Evolutionary conservation across 2,888 invertebrate species (phyloP).

Genomic region (Hermaeophaga mercurialis): DNA sequence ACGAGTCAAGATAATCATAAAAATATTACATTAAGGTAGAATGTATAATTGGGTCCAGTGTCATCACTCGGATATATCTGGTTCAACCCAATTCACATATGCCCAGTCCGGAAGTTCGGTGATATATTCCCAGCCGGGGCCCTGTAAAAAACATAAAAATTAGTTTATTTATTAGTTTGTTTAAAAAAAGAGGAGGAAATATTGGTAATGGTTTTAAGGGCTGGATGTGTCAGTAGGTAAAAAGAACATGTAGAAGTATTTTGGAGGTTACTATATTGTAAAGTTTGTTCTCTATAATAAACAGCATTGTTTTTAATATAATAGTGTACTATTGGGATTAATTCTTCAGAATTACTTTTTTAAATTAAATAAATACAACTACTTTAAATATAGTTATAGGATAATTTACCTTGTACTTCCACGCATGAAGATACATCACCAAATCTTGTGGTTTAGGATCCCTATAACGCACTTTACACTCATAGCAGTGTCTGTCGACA

Average conservation of each 20-base stretch:
- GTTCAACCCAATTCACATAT: conserved; percentile 79
- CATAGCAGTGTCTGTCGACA: conserved; percentile 86
- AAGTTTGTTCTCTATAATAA: too few species aligned
- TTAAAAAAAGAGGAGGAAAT: too few species aligned
- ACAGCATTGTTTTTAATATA: too few species aligned
- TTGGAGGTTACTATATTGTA: too few species aligned
- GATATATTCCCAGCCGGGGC: conserved; percentile 93
- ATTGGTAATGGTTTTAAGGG: too few species aligned
- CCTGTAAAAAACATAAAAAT: conserved; percentile 63
- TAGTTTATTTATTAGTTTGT: too few species aligned
- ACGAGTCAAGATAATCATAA: conserved; percentile 54
- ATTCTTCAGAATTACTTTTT: too few species aligned
- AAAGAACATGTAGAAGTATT: too few species aligned
- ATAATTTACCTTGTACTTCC: conserved; percentile 88
- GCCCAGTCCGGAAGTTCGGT: conserved; percentile 95
- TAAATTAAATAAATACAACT: too few species aligned
- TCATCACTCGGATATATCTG: conserved; percentile 61
- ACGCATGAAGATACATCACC: conserved; percentile 95
- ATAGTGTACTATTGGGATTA: too few species aligned
- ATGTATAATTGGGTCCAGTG: conserved; percentile 35
- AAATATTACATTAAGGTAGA: conserved; percentile 49
- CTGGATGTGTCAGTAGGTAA: too few species aligned
- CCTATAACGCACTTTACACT: conserved; percentile 89
- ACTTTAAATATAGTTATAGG: too few species aligned
- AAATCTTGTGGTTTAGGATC: conserved; percentile 92